These are phyloP conservation scores for Ophion costatus DNA, from an alignment of 2,888 invertebrate species.

Conservation along the genomic window DNA sequence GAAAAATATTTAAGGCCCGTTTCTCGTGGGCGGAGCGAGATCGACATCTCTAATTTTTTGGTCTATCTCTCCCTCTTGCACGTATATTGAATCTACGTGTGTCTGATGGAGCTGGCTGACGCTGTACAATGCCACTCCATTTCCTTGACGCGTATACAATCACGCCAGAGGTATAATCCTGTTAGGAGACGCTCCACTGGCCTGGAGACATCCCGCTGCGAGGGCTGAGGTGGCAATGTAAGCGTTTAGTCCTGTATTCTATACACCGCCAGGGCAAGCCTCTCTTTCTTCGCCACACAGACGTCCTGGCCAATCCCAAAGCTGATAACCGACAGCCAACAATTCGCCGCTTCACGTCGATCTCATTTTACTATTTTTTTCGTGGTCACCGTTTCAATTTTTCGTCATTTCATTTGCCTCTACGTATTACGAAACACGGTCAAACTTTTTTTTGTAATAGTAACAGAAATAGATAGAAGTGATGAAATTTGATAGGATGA, in stretches of 20 bases:
- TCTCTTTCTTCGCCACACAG: slow-evolving; percentile 32
- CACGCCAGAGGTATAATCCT: slow-evolving; percentile 80
- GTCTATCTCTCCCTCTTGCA: slow-evolving; percentile 31
- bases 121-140: slow-evolving; percentile 80
- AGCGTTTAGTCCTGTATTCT: slow-evolving; percentile 48
- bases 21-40: slow-evolving; percentile 62
- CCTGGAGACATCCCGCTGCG: slow-evolving; percentile 78
- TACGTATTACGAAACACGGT: neutral
- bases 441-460: too few relatives aligned
- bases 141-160: slow-evolving; percentile 82
- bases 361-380: slow-evolving; percentile 26
- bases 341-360: slow-evolving; percentile 43
- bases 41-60: slow-evolving; percentile 78
- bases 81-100: slow-evolving; percentile 53
- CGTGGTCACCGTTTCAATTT: neutral
- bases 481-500: too few relatives aligned
- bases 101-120: slow-evolving; percentile 40
- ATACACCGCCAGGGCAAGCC: slow-evolving; percentile 26
- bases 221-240: slow-evolving; percentile 68
- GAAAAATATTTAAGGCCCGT: slow-evolving; percentile 73
- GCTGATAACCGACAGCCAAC: slow-evolving; percentile 59
- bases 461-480: too few relatives aligned
- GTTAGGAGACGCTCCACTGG: slow-evolving; percentile 80
- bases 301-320: slow-evolving; percentile 52
- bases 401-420: neutral